A percentile compares a stretch with the other conserved stretches of the same genome.
Conservation (phyloP, 2,888 invertebrate species). For the Helicoverpa assulta region DNA sequence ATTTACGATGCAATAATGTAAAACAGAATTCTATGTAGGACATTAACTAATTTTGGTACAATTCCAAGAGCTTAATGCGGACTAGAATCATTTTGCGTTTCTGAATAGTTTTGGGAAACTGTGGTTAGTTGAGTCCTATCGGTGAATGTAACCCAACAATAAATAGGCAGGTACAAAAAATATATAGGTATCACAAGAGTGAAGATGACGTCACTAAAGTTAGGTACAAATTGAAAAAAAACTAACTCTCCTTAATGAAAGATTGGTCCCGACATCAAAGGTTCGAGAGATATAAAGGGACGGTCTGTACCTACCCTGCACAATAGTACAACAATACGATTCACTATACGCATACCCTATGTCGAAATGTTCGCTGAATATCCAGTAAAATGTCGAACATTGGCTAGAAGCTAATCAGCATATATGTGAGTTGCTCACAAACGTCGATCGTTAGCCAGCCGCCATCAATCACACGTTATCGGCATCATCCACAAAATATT, state of each 20-base stretch:
- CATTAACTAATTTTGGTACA: conserved; percentile 69
- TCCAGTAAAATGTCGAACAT: conserved; percentile 40
- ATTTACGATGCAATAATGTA: conserved; percentile 66
- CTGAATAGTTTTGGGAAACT: conserved; percentile 45
- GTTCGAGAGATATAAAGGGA: conserved; percentile 23
- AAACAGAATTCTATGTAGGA: conserved; percentile 63
- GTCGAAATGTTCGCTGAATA: conserved; percentile 28
- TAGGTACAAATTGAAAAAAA: conserved; percentile 5
- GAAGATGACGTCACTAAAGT: conserved; percentile 28
- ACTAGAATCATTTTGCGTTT: conserved; percentile 59
- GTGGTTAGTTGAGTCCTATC: conserved; percentile 10
- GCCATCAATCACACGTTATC: conserved; percentile 88
- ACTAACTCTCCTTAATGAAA: conserved; percentile 28
- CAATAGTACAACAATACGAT: conserved; percentile 18
- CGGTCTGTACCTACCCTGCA: conserved; percentile 8
- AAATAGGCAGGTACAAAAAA: neutral
- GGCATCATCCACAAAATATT: conserved; percentile 82
- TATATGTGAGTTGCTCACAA: conserved; percentile 54
- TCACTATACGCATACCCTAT: conserved; percentile 10
- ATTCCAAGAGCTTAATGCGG: conserved; percentile 64
- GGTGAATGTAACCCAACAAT: conserved; percentile 18
- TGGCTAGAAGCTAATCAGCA: conserved; percentile 53
- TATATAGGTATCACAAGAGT: neutral
- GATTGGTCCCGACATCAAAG: conserved; percentile 37
- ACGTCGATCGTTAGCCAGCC: conserved; percentile 75